Percentiles rank a stretch among this genome's conserved stretches.
These are phyloP conservation scores for Helicolenus hilgendorfi DNA, from an alignment of 2,797 vertebrate species.

Conservation along the genomic window DNA sequence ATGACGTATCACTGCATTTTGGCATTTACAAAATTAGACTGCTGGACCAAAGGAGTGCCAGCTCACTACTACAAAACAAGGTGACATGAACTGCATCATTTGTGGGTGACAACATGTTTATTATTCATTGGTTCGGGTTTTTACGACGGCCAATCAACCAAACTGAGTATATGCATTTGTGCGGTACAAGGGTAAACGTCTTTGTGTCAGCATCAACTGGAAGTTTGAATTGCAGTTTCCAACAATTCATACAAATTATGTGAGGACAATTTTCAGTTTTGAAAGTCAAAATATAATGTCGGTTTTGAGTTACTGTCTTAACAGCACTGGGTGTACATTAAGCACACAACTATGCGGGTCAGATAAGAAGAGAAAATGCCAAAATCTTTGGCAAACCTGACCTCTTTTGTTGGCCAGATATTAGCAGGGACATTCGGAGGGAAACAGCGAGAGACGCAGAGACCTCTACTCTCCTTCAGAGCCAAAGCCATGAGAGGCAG, in stretches of 20 bases:
- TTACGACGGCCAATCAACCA: not conserved
- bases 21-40: not conserved
- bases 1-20: not conserved
- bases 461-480: conserved; percentile 57
- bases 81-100: not conserved
- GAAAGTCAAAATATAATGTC: not conserved
- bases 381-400: conserved; percentile 7
- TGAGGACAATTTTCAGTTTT: no score
- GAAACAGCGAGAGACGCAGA: conserved; percentile 14
- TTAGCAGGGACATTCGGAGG: not conserved
- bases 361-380: not conserved
- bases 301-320: not conserved
- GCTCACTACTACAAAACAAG: not conserved
- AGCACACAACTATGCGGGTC: not conserved
- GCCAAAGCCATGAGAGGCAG: conserved; percentile 50
- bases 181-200: not conserved
- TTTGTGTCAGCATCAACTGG: not conserved
- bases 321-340: not conserved
- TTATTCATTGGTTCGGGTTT: conserved; percentile 11
- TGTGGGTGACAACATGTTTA: not conserved
- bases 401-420: conserved; percentile 7
- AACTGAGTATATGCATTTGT: not conserved
- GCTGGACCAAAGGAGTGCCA: not conserved
- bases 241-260: not conserved
- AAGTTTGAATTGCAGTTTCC: not conserved